A percentile compares a stretch with the other conserved stretches of the same genome.
phyloP scores from a whole-genome alignment of 1,140 invertebrate species.

The Aphelenchoides avenae region DNA sequence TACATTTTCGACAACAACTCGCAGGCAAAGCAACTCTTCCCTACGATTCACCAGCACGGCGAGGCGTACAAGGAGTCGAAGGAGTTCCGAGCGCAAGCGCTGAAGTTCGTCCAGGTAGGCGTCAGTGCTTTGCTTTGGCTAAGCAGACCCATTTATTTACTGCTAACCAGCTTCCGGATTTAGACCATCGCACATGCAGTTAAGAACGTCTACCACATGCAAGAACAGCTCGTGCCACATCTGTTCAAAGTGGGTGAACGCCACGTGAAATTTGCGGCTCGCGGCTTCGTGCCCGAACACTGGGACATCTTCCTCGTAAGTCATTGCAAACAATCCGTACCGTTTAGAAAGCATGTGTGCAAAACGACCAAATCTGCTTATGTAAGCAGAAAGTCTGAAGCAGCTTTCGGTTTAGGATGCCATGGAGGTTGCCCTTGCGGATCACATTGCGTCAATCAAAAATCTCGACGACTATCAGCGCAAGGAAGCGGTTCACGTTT shows the following conservation, averaged over 20 bases:
- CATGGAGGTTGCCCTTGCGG: slow-evolving; percentile 44
- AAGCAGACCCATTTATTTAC: no score
- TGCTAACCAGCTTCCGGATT: no score
- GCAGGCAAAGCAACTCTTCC: slow-evolving; percentile 52
- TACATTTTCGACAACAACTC: slow-evolving; percentile 57
- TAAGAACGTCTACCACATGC: slow-evolving; percentile 59
- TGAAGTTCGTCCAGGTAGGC: slow-evolving; percentile 54
- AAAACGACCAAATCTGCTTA: no score
- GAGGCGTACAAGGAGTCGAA: slow-evolving; percentile 44
- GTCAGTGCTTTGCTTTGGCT: no score
- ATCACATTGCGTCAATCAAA: slow-evolving; percentile 36
- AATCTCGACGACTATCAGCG: slow-evolving; percentile 43
- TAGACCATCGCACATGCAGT: slow-evolving; percentile 54
- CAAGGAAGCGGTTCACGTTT: slow-evolving; percentile 47
- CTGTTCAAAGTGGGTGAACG: slow-evolving; percentile 48
- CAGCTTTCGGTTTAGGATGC: slow-evolving; percentile 58
- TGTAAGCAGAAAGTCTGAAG: no score
- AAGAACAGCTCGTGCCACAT: slow-evolving; percentile 36
- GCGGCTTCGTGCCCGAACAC: slow-evolving; percentile 56
- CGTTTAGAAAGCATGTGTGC: no score
- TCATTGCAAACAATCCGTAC: no score
- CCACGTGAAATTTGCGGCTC: slow-evolving; percentile 51
- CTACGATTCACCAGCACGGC: slow-evolving; percentile 51
- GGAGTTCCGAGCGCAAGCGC: slow-evolving; percentile 52
- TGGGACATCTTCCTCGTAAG: slow-evolving; percentile 57